Base-by-base conservation (phyloP, 2,888 invertebrate genomes). In the Gastrophysa polygoni region DNA sequence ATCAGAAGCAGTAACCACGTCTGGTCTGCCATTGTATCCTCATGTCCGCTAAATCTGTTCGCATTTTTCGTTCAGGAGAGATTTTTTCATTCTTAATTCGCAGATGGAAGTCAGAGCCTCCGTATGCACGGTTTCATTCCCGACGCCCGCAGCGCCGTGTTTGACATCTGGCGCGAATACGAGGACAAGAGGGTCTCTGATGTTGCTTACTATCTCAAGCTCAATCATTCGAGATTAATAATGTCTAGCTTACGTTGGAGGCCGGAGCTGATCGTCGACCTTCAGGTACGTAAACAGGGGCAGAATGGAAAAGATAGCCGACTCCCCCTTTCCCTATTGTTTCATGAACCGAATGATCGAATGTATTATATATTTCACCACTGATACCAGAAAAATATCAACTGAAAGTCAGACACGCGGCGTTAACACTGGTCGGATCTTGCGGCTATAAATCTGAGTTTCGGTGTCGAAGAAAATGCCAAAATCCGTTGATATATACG, bases 211-310 rank as follows among this genome's bases (percentile, higher is more conserved):
- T 93, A 91, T 78, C 82, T 93, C 48, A 87, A 90, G 21, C 85
- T 95, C 69, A 95, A 95, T 81, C 93, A 94, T 77, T 94, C 94
- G 0, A 85, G 93, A 34, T 83, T 94, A 0, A 83, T 95, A 11
- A 92, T 92, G 1, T 92, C 93, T 63, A 88, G 87, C n/a, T 82
- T 93, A 18, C 84, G 87, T 61, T 95, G 94, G 94, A 85, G 93
- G 18, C 92, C 93, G 0, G 87, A 90, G 68, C 86, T 93, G 20
- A 88, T 87, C 72, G 74, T 78, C 1, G 89, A 89, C 67, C 72
- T 90, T 6, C 82, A 83, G 73, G 88, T 86, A 78, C 59, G 69
- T 38, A 38, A 2, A 11, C n/a, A 10, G 4, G 14, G 4, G 7
- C 3, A 5, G 24, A 5, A 24, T 24, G 7, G 3, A 24, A 3